Evolutionary conservation across 2,888 invertebrate genomes (phyloP), one percentile per base, ranked within the genome.

Genomic region (Penaeus monodon): DNA sequence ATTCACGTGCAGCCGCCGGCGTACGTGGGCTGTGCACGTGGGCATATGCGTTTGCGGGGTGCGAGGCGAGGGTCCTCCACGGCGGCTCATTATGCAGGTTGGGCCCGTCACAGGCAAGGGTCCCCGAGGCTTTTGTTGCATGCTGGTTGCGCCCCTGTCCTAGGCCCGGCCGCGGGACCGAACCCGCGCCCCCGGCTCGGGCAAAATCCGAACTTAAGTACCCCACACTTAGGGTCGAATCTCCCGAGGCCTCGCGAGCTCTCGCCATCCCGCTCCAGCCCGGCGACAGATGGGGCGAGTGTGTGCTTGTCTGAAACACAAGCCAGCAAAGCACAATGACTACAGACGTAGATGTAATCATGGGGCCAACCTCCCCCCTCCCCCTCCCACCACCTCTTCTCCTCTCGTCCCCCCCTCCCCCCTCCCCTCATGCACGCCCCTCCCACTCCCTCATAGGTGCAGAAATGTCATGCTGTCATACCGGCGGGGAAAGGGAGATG

Each of bases 41-140:
- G 70, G 68, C 81, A 70, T 81, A 73, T 81, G 81, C 81, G 78
- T 44, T 44, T 44, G 44, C 44, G 44, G 68, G 84, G 84, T 38
- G 33, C n/a, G 65, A 10, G 65, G 73, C n/a, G 57, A 64, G 66
- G 77, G 77, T 68, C 49, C 66, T 77, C 84, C 77, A 66, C 20
- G 68, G 68, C 77, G 77, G 78, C 78, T 84, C 84, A 84, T 84
- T 84, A 84, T 84, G 84, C 84, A 84, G 84, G 84, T 84, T 78
- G 84, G 77, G 64, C 84, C 84, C 84, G 84, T 78, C 84, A 84
- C 84, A 78, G 84, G 68, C 84, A 77, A 44, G 66, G 77, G 77
- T 78, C 84, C 84, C 84, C 78, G 65, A 33, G 77, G 84, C 84
- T 84, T 84, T 84, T 84, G 84, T 84, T 84, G 84, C 84, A 84